A percentile compares a stretch with the other conserved stretches of the same genome.
phyloP scores from a whole-genome alignment of 2,113 vertebrate species.

The Tetrao urogallus region DNA sequence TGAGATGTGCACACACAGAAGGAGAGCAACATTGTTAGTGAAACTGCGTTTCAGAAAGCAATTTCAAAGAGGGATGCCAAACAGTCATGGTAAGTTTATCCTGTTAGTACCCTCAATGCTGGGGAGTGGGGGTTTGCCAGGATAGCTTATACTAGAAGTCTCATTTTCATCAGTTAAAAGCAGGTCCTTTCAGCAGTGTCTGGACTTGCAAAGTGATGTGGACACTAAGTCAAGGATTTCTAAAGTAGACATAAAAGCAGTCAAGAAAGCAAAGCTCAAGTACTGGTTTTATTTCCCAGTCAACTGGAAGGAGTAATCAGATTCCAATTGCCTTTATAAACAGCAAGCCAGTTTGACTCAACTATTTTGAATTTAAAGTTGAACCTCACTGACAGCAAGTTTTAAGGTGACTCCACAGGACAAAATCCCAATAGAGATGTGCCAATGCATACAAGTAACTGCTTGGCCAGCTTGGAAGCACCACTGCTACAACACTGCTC shows the following conservation, averaged over 20 bases:
- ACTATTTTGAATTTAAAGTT: background rate
- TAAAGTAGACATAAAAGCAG: background rate
- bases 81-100: background rate
- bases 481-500: background rate
- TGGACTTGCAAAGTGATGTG: background rate
- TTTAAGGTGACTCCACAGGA: background rate
- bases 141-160: background rate
- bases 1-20: background rate
- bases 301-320: background rate
- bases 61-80: background rate
- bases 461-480: background rate
- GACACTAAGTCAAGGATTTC: background rate
- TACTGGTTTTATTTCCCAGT: background rate
- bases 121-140: background rate
- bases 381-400: background rate
- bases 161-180: background rate
- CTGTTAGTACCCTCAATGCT: background rate
- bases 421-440: background rate
- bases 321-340: background rate
- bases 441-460: background rate
- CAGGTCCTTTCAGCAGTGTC: background rate
- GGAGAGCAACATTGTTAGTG: background rate
- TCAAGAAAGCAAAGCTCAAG: background rate
- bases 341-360: background rate
- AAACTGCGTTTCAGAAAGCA: background rate